Base-by-base conservation (phyloP, 2,797 vertebrate species). In the Gymnothorax reevesii region DNA sequence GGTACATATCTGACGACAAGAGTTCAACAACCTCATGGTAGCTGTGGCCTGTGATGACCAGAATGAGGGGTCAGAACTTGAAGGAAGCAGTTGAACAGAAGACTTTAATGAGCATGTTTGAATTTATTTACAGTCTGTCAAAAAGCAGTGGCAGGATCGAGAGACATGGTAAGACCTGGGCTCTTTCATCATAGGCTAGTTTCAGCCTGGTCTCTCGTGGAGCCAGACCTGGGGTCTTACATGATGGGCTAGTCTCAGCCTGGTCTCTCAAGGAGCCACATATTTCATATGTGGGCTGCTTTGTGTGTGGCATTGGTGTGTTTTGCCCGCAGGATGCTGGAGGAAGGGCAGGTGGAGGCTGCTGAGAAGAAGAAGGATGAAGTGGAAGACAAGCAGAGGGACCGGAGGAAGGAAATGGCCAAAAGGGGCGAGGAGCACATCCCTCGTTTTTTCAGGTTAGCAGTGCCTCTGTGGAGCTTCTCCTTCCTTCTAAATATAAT, bases 371-470 rank as follows among this genome's bases (percentile, higher is more conserved):
- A 95, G 92, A 99, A 99, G 93, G 96, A 98, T 1, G 94, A 96
- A 1, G 94, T 99, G 0, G 98, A 99, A 91, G 97, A 97, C 90
- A 91, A 95, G 0, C 98, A 99, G 93, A 94, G 98, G 79, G 96
- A 97, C 87, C 89, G 94, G 25, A 96, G 97, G 59, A 96, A 96
- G 64, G 94, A 96, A 10, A 95, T 98, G 87, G 86, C 94, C 80
- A 97, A 97, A 88, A 96, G 86, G 89, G 97, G 97, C 10, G 96
- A 97, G 87, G 92, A 93, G 0, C 96, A 98, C 84, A 93, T 95
- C 80, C 97, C 98, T 0, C 96, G 96, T 1, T 99, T 99, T 92
- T 99, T 99, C 94, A 97, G 96, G 98, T 98, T 33, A 89, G 93
- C 88, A 8, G 12, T 13, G 22, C 27, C 12, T 84, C 27, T 0